These are phyloP conservation scores for Caranx ignobilis DNA, from an alignment of 2,113 vertebrate species.

Conservation along the genomic window DNA sequence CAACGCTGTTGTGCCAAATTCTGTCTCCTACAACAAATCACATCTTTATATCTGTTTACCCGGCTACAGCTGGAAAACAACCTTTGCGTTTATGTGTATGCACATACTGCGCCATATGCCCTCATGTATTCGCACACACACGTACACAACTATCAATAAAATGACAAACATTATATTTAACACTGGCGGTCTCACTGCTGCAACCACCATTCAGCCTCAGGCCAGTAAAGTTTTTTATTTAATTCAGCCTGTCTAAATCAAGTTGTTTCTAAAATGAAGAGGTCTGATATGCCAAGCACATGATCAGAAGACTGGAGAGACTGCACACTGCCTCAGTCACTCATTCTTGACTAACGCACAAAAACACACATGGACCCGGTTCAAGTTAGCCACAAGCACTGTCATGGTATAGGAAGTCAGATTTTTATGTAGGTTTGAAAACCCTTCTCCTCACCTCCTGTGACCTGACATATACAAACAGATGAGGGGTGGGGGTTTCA, in stretches of 20 bases:
- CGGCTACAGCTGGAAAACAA: conserved; percentile 48
- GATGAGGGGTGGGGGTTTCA: not conserved
- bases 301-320: conserved; percentile 57
- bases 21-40: conserved; percentile 8
- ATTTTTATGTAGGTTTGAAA: conserved; percentile 16
- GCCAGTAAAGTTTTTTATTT: conserved; percentile 68
- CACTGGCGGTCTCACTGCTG: conserved; percentile 41
- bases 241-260: conserved; percentile 61
- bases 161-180: conserved; percentile 68
- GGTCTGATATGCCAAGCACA: conserved; percentile 50
- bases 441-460: conserved; percentile 3
- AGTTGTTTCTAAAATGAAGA: conserved; percentile 56
- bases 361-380: conserved; percentile 33
- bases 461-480: not conserved
- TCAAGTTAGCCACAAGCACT: conserved; percentile 49
- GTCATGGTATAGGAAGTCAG: conserved; percentile 41
- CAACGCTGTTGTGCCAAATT: conserved; percentile 4
- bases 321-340: conserved; percentile 35
- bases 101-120: conserved; percentile 13
- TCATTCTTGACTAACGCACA: conserved; percentile 17
- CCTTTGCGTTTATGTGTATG: conserved; percentile 1
- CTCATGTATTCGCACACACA: conserved; percentile 15
- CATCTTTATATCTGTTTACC: conserved; percentile 54
- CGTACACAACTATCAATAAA: conserved; percentile 54
- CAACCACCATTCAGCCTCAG: conserved; percentile 60